Evolutionary conservation across 2,888 invertebrate genomes (phyloP), one percentile per base, ranked within the genome.

Genomic region (Dorcus parallelipipedus): DNA sequence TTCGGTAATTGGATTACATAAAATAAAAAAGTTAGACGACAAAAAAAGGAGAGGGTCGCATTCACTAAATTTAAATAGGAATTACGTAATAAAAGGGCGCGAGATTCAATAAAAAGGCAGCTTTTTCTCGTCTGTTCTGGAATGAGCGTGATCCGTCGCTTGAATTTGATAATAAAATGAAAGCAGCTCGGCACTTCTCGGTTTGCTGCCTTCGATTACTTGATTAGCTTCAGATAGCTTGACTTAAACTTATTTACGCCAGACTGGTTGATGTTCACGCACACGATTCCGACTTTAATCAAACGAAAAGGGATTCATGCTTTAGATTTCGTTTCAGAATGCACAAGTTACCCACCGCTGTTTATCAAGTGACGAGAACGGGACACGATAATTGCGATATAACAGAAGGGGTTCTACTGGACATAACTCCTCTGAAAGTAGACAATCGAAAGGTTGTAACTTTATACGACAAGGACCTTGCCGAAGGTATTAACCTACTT

Each of bases 331-430:
- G 63, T 72, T 67, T 20, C 73, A 83, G 85, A 59, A 85, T 84
- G 70, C 84, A 81, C 62, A 80, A 82, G 49, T 80, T 84, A 26
- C 81, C 83, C 71, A 83, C 83, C 55, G 82, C 84, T 8, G 87
- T 88, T 64, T 88, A 87, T 76, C 86, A 87, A 76, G 88, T 88
- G 70, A 87, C 87, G 54, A 81, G 88, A 49, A 85, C 85, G 67
- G 88, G 88, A 3, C 86, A 87, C 76, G 87, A 86, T 71, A 85
- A 86, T 71, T 88, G 88, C 74, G 88, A 88, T 73, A 83, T 86
- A 63, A 85, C 86, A 9, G 88, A 87, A 67, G 88, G 88, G 52
- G 85, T 86, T 73, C 78, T 87, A 9, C 77, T 88, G 59, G 88
- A 88, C 76, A 87, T 88, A 67, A 86, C 87, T 50, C 87, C 87